Percentiles rank a stretch among this genome's conserved stretches.
Evolutionary conservation across 2,113 vertebrate genomes (phyloP).

Genomic region (Lota lota): DNA sequence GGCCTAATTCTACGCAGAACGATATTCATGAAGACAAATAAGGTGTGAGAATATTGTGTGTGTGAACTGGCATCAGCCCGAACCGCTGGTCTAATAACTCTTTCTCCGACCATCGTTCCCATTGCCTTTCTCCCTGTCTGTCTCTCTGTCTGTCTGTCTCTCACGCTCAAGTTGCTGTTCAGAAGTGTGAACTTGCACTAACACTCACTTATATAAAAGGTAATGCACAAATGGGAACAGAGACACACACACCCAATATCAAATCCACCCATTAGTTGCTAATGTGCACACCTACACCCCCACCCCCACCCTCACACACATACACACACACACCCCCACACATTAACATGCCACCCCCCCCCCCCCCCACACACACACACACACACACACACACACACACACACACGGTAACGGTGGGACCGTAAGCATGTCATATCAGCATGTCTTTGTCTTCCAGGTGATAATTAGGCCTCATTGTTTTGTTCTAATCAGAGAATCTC

Average conservation of each 20-base stretch:
- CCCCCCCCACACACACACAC: slow-evolving; percentile 1
- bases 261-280: too few relatives aligned
- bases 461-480: slow-evolving; percentile 73
- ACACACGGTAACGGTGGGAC: slow-evolving; percentile 31
- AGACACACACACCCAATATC: slow-evolving; percentile 18
- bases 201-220: too few relatives aligned
- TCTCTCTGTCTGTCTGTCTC: slow-evolving; percentile 22
- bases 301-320: slow-evolving; percentile 22
- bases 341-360: slow-evolving; percentile 13
- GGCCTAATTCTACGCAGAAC: too few relatives aligned
- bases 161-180: too few relatives aligned
- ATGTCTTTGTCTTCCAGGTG: slow-evolving; percentile 66
- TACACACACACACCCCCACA: slow-evolving; percentile 15
- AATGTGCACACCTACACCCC: slow-evolving; percentile 25
- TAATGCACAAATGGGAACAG: not conserved
- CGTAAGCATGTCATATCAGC: slow-evolving; percentile 60
- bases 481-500: slow-evolving; percentile 68
- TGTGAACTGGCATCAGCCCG: too few relatives aligned
- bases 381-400: slow-evolving; percentile 18
- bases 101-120: too few relatives aligned
- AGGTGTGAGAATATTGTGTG: too few relatives aligned
- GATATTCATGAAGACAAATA: too few relatives aligned
- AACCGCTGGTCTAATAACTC: too few relatives aligned
- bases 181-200: too few relatives aligned
- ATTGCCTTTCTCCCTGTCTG: slow-evolving; percentile 5